A percentile compares a stretch with the other conserved stretches of the same genome.
Evolutionary conservation across 2,797 vertebrate genomes (phyloP).

Genomic region (Triplophysa yarkandensis): DNA sequence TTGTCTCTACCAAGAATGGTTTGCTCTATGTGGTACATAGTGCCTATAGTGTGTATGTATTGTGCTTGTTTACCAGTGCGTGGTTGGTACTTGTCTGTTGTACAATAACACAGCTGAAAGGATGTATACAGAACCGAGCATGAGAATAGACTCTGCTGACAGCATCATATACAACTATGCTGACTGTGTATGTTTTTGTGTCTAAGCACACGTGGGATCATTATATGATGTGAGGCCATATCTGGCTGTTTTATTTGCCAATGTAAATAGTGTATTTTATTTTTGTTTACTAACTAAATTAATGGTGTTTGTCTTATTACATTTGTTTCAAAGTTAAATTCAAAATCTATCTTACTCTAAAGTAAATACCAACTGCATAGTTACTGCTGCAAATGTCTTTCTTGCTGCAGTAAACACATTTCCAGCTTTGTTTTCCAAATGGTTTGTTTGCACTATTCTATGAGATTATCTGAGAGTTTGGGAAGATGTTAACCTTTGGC

Average conservation of each 20-base stretch:
- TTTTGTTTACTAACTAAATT: not conserved
- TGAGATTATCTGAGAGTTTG: not conserved
- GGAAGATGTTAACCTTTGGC: not conserved
- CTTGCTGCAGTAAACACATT: not conserved
- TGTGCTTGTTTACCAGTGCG: slow-evolving; percentile 13
- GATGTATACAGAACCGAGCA: slow-evolving; percentile 28
- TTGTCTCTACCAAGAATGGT: not conserved
- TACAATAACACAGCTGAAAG: slow-evolving; percentile 34
- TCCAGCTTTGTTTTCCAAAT: not conserved
- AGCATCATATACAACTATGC: slow-evolving; percentile 4
- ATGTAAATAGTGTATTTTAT: not conserved
- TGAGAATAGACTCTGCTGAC: slow-evolving; percentile 40
- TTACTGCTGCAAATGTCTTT: not conserved
- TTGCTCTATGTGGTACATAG: not conserved
- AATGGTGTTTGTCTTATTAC: not conserved
- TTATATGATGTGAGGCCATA: not conserved
- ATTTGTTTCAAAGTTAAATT: not conserved
- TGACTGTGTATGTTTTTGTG: not conserved
- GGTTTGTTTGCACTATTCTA: not conserved
- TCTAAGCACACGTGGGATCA: not conserved
- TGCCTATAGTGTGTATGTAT: too few species aligned
- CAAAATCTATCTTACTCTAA: not conserved
- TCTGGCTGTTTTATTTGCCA: not conserved
- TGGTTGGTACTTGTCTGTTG: not conserved
- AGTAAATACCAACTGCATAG: not conserved